phyloP scores from a whole-genome alignment of 1,140 invertebrate species.

The Drosophila bocki region DNA sequence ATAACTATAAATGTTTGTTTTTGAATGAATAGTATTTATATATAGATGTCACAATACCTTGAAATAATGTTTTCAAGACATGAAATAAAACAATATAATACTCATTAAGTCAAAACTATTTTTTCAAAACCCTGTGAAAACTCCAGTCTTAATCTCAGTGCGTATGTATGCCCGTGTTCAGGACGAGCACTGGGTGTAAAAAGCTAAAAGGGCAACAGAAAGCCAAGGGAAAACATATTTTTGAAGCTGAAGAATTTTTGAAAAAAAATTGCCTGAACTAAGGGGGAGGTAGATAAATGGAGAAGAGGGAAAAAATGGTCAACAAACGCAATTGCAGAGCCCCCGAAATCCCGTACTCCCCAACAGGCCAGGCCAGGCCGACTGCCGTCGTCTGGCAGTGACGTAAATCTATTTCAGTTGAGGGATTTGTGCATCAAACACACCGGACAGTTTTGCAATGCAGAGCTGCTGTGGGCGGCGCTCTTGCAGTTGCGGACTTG shows the following conservation, averaged over 20 bases:
- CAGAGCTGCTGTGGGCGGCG: conserved; percentile 39
- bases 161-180: no score
- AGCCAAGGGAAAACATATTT: conserved; percentile 57
- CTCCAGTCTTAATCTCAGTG: neutral
- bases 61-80: neutral
- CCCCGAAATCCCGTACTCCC: conserved; percentile 7
- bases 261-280: conserved; percentile 69
- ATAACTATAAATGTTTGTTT: neutral
- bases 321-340: conserved; percentile 65
- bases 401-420: conserved; percentile 83
- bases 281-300: conserved; percentile 35
- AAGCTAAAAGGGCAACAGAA: conserved; percentile 19
- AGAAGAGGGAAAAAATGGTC: conserved; percentile 59
- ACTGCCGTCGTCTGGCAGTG: conserved; percentile 69
- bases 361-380: neutral
- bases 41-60: neutral
- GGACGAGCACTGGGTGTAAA: conserved; percentile 18
- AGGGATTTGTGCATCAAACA: conserved; percentile 81
- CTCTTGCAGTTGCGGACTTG: conserved; percentile 44
- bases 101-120: neutral
- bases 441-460: conserved; percentile 78
- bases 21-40: neutral
- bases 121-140: neutral
- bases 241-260: conserved; percentile 79
- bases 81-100: neutral